Evolutionary conservation across 2,888 invertebrate genomes (phyloP), one percentile per base, ranked within the genome.

Genomic region (Sisyra terminalis): DNA sequence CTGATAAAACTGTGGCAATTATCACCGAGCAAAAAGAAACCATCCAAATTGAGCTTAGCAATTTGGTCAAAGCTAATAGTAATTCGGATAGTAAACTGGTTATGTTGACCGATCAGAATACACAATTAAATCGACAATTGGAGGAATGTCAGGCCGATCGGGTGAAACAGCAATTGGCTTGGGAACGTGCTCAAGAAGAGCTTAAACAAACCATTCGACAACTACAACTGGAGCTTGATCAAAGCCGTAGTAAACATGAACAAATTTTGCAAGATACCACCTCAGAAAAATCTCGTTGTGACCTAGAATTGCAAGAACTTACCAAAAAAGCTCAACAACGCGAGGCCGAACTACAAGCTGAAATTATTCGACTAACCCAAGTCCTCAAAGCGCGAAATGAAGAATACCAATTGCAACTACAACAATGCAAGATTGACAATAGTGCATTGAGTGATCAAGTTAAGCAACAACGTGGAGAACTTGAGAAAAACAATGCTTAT

Each of bases 321-420:
- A 47, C 64, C 65, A 51, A 50, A 43, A 58, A 53, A 48, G 54
- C 45, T 37, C 64, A 67, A 55, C 57, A 61, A 44, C 61, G 64
- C 49, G 49, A 55, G 2, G 55, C 57, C 29, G 60, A 63, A 34
- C 64, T 64, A 50, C 64, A 63, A 46, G 51, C 66, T 32, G 63
- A 65, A 50, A 59, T 71, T 46, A 55, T 59, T 3, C 49, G 64
- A 39, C 53, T 69, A 10, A 66, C 66, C 57, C 63, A 63, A 32
- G 64, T 66, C 36, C 63, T 65, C 14, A 63, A 61, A 30, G 60
- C 65, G 36, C 65, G 66, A 3, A 63, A 65, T 57, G 59, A 63
- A 1, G 65, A 67, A 50, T 52, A 69, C 43, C 66, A 68, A 58
- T 64, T 67, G 54, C 64, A 69, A 48, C 63, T 69, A 37, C 67